Evolutionary conservation across 2,888 invertebrate species (phyloP).

Genomic region (Onthophagus sagittarius): DNA sequence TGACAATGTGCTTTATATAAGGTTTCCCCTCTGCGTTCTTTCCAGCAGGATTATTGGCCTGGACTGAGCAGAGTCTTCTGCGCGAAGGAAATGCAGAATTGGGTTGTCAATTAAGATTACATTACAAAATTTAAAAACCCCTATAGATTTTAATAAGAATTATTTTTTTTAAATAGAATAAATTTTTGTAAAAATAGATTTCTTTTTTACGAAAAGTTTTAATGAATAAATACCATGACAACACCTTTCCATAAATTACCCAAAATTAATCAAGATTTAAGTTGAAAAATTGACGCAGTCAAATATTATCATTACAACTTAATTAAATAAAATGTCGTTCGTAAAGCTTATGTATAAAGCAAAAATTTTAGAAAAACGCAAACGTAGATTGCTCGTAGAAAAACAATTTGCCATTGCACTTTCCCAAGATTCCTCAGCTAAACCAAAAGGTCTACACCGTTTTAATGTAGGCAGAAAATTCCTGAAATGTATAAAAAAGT

Average conservation of each 20-base stretch:
- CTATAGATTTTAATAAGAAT: not conserved
- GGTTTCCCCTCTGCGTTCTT: slow-evolving; percentile 35
- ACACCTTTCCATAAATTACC: not conserved
- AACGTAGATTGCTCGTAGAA: slow-evolving; percentile 54
- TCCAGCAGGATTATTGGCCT: slow-evolving; percentile 2
- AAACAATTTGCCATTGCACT: slow-evolving; percentile 55
- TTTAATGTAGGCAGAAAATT: slow-evolving; percentile 41
- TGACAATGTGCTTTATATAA: slow-evolving; percentile 47
- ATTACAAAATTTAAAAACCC: not conserved
- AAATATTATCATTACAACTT: not conserved
- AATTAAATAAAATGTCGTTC: slow-evolving; percentile 31
- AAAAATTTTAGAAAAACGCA: slow-evolving; percentile 51
- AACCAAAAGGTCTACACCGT: slow-evolving; percentile 22
- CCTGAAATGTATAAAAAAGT: slow-evolving; percentile 42
- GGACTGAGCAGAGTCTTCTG: not conserved
- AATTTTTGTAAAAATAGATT: not conserved
- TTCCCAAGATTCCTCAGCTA: slow-evolving; percentile 39
- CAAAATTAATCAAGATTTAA: not conserved
- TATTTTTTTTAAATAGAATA: too few relatives aligned
- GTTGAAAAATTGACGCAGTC: not conserved
- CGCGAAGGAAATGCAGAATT: not conserved
- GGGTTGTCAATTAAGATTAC: not conserved
- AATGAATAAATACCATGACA: not conserved
- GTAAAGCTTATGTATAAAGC: slow-evolving; percentile 54
- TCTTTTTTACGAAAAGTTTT: not conserved